Evolutionary conservation across 2,888 invertebrate genomes (phyloP).

Genomic region (Athalia rosae): DNA sequence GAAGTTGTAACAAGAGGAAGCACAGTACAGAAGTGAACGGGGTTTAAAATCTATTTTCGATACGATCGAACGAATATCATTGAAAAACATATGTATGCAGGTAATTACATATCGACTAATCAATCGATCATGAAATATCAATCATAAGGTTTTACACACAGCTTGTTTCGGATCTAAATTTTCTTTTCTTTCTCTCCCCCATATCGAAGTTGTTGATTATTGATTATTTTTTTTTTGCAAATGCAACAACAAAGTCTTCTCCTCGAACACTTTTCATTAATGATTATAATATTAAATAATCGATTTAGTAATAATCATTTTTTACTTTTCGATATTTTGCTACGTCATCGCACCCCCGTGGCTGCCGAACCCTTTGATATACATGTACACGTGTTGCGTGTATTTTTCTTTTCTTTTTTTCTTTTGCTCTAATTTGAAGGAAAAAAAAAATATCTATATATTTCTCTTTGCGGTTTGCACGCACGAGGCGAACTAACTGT

Average conservation of each 20-base stretch:
- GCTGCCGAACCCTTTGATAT: background rate
- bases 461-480: slow-evolving; percentile 8
- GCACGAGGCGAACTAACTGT: slow-evolving; percentile 37
- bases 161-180: too few species aligned
- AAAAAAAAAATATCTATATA: background rate
- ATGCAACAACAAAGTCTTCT: background rate
- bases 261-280: background rate
- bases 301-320: slow-evolving; percentile 7
- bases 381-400: background rate
- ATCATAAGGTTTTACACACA: too few species aligned
- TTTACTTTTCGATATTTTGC: background rate
- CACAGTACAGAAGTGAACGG: slow-evolving; percentile 1
- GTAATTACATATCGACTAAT: background rate
- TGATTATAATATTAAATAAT: too few species aligned
- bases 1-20: background rate
- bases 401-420: background rate
- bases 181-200: too few species aligned
- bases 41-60: slow-evolving; percentile 18
- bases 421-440: background rate
- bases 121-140: background rate
- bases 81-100: background rate
- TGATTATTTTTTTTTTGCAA: too few species aligned
- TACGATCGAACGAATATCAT: background rate
- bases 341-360: slow-evolving; percentile 13
- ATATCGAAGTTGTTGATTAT: too few species aligned